phyloP scores from a whole-genome alignment of 2,113 vertebrate species.

The Fregata magnificens region DNA sequence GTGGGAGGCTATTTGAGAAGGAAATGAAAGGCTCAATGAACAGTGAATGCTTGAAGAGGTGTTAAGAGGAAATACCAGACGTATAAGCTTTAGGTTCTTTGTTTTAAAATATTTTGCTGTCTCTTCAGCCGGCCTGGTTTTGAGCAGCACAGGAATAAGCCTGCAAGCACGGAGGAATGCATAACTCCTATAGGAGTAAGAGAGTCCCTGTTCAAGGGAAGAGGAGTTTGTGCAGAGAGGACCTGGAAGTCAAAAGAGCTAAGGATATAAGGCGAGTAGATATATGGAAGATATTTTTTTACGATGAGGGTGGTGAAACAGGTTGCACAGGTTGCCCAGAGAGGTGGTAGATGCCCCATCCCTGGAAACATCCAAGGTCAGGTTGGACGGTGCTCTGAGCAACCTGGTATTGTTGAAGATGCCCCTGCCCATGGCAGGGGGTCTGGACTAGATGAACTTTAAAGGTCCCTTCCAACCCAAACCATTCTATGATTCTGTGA shows the following conservation, averaged over 20 bases:
- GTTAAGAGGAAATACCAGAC: not conserved
- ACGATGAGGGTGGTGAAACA: rapidly evolving
- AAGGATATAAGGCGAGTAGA: not conserved
- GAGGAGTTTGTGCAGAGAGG: not conserved
- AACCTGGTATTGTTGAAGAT: not conserved
- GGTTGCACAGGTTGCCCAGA: not conserved
- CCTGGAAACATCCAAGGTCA: not conserved
- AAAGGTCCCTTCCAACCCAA: not conserved
- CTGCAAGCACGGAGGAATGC: not conserved
- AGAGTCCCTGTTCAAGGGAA: not conserved
- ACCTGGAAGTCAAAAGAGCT: not conserved
- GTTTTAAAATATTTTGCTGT: not conserved
- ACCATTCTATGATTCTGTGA: not conserved
- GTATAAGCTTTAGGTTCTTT: not conserved
- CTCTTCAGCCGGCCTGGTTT: not conserved
- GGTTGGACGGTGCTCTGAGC: not conserved
- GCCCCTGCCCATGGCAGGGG: rapidly evolving
- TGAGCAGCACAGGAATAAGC: not conserved
- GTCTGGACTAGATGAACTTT: rapidly evolving
- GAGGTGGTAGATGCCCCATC: not conserved
- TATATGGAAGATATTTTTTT: not conserved
- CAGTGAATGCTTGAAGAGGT: not conserved
- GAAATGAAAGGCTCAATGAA: constrained; percentile 35
- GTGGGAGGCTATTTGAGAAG: constrained; percentile 49
- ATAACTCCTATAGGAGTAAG: not conserved